Percentiles rank a stretch among this genome's conserved stretches.
These are phyloP conservation scores for Atta texana DNA, from an alignment of 1,140 invertebrate species.

Conservation along the genomic window DNA sequence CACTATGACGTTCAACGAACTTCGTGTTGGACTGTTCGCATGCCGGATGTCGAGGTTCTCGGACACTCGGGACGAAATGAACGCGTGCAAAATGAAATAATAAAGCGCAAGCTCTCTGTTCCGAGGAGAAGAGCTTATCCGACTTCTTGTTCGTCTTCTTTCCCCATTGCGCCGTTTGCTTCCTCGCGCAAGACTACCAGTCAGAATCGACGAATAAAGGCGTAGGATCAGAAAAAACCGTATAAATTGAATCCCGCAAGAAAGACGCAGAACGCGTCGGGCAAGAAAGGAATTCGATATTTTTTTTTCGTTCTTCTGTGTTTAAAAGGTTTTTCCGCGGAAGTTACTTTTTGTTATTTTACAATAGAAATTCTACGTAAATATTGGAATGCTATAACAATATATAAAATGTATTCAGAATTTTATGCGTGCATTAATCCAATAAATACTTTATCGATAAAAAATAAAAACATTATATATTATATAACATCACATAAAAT, in stretches of 20 bases:
- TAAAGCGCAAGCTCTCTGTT: constrained; percentile 76
- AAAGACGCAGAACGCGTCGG: constrained; percentile 20
- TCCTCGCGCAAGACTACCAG: constrained; percentile 11
- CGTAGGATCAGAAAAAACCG: constrained; percentile 25
- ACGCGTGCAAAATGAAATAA: constrained; percentile 81
- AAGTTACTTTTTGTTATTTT: constrained; percentile 45
- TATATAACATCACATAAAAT: not conserved
- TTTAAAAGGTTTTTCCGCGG: constrained; percentile 35
- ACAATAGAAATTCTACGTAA: not conserved
- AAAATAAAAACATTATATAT: not conserved
- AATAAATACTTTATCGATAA: constrained; percentile 6
- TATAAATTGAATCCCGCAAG: constrained; percentile 59
- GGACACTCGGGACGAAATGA: constrained; percentile 81
- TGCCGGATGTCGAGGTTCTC: constrained; percentile 66
- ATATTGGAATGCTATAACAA: constrained; percentile 16
- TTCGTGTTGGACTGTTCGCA: constrained; percentile 43
- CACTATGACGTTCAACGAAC: constrained; percentile 80
- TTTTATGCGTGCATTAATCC: not conserved
- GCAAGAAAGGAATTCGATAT: constrained; percentile 19
- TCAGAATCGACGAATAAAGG: constrained; percentile 49
- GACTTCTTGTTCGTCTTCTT: constrained; percentile 48
- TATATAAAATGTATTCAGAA: constrained; percentile 12
- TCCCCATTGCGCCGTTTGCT: constrained; percentile 37
- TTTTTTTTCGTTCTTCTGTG: constrained; percentile 21
- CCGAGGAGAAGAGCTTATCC: constrained; percentile 78